Evolutionary conservation across 2,113 vertebrate species (phyloP), one percentile per base, ranked within the genome.

Genomic region (Jaculus jaculus): DNA sequence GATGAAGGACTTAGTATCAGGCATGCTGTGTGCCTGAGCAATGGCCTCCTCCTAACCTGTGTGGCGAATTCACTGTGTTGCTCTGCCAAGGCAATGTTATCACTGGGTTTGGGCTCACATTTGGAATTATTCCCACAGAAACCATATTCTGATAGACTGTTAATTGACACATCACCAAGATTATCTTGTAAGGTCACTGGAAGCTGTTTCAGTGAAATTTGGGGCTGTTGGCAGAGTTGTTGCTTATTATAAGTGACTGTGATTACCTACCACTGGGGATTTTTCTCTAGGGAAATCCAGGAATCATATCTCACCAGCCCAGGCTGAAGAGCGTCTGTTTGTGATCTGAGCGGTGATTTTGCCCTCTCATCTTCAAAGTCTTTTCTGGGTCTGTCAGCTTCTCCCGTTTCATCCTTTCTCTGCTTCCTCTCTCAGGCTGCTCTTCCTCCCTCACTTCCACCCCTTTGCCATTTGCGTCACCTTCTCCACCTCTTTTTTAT

Each of bases 61-160:
- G 85, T 84, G 77, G 94, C 94, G 54, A 95, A 96, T 94, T 95
- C 87, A 92, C 65, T 80, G n/a, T 39, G 72, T 87, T 94, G 23
- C 90, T 78, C 92, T 84, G 66, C 85, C 96, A 96, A 89, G 80
- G 75, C 74, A 75, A 84, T 78, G 69, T 91, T 91, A 72, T 93
- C 86, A 54, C 30, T 95, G 84, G 47, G 54, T 95, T 96, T 79
- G 37, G 83, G 21, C 81, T 37, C 60, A 63, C 37, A 91, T 78
- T 69, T 93, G 51, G 69, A n/a, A 28, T 71, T 93, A 90, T 84
- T 94, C 82, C 89, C 90, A 8, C n/a, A 80, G 84, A 92, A 80
- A 24, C 63, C 65, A 92, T 39, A 92, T 90, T 94, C 65, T 58
- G 66, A 80, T 83, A 81, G 78, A 68, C 42, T 82, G n/a, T 54